Conservation (phyloP, 30 jellyfish, hydroid and myxozoan species). For the Aurelia sp. region DNA sequence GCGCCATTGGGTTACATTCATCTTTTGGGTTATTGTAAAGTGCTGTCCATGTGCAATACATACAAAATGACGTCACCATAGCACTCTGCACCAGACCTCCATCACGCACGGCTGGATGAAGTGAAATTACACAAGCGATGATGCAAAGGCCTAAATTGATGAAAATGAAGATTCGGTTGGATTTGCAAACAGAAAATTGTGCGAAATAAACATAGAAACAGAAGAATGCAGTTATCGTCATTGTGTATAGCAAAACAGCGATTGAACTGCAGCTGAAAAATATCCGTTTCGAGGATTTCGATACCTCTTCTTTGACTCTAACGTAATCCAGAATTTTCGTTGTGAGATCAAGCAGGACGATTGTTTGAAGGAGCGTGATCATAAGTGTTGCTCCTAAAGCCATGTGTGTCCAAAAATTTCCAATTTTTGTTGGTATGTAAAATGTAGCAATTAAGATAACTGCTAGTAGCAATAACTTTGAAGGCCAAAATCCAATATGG, state of each 20-base stretch:
- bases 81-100: slow-evolving; percentile 95
- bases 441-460: slow-evolving; percentile 34
- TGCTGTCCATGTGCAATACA: slow-evolving; percentile 96
- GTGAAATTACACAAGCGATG: slow-evolving; percentile 77
- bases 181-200: slow-evolving; percentile 70
- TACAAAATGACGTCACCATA: slow-evolving; percentile 89
- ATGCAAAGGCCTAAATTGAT: slow-evolving; percentile 87
- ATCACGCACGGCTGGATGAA: slow-evolving; percentile 82
- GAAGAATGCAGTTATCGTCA: slow-evolving; percentile 74
- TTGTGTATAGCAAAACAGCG: slow-evolving; percentile 70
- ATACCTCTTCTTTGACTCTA: slow-evolving; percentile 11
- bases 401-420: slow-evolving; percentile 77
- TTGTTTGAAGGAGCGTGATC: slow-evolving; percentile 63
- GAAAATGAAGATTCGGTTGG: slow-evolving; percentile 85
- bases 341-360: slow-evolving; percentile 75
- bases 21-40: slow-evolving; percentile 87
- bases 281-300: slow-evolving; percentile 16
- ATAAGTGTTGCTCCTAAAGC: slow-evolving; percentile 68
- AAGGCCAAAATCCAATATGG: slow-evolving; percentile 91
- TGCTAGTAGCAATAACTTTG: slow-evolving; percentile 56
- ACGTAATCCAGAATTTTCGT: slow-evolving; percentile 33
- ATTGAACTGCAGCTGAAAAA: slow-evolving; percentile 80
- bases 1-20: slow-evolving; percentile 93
- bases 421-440: slow-evolving; percentile 53
- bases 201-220: slow-evolving; percentile 92